Percentiles rank a stretch among this genome's conserved stretches.
Conservation (phyloP, 1,140 invertebrate species). For the Leptonema lineaticorne region DNA sequence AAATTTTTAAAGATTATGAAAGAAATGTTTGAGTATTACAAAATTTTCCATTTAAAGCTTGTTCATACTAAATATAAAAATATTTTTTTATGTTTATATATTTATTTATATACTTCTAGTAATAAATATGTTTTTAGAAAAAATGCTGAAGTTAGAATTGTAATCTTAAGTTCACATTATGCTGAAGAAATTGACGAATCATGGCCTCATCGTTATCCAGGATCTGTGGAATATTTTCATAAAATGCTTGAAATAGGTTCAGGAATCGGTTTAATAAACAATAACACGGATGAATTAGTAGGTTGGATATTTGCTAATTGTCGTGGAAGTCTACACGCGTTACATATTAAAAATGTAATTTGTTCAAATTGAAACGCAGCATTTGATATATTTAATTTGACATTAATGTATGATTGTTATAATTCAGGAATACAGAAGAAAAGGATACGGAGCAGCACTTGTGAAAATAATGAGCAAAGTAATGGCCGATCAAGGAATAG, state of each 20-base stretch:
- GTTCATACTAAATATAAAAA: neutral
- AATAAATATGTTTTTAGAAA: neutral
- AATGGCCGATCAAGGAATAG: neutral
- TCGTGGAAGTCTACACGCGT: slow-evolving; percentile 2
- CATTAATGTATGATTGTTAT: too few relatives aligned
- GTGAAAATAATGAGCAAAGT: neutral
- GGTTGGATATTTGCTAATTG: neutral
- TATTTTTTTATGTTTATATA: neutral
- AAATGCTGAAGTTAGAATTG: neutral
- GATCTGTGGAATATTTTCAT: slow-evolving; percentile 10
- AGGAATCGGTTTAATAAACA: neutral
- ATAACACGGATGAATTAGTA: neutral
- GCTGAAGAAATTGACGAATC: slow-evolving; percentile 7
- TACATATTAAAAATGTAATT: neutral
- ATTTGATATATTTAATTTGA: neutral
- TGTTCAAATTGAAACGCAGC: neutral
- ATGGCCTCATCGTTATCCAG: slow-evolving; percentile 11
- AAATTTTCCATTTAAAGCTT: neutral
- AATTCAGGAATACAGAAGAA: slow-evolving; percentile 1
- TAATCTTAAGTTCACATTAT: neutral
- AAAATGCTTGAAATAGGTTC: neutral
- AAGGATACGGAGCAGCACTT: neutral
- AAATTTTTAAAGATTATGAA: too few relatives aligned
- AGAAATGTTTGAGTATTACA: neutral
- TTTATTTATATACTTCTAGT: neutral